Base-by-base conservation (phyloP, 2,797 vertebrate genomes). In the Crocodylus rhombifer region DNA sequence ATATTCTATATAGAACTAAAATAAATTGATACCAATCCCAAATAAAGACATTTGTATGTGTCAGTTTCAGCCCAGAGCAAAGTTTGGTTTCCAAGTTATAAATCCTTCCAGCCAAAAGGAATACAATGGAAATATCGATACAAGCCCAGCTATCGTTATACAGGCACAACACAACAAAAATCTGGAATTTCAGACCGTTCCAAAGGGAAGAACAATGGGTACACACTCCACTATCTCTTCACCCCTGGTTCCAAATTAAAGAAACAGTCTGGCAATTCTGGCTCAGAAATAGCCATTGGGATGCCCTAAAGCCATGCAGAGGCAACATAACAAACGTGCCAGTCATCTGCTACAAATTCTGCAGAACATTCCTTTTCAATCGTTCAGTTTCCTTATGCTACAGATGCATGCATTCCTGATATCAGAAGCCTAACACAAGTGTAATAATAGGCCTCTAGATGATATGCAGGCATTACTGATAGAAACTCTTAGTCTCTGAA, bases 71-170 rank as follows among this genome's bases (percentile, higher is more conserved):
- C 56, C 51, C 15, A 90, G 63, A 81, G 57, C 58, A 69, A 57
- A 58, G 20, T 86, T 91, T 89, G 86, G 87, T 88, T 91, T 88
- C 86, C 23, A 71, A 58, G 15, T 33, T 57, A 56, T 18, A 93
- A 94, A 94, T 75, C n/a, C 80, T 76, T 82, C 30, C 9, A 2
- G 69, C 25, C 20, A 51, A 92, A 90, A 88, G 55, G 3, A 84
- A 7, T 0, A 0, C 18, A n/a, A 74, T 87, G 67, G 67, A 90
- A 92, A 79, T 62, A 65, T 84, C 16, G 64, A 33, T 75, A 87
- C 60, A 62, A 61, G 42, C 91, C 88, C 81, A 85, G 36, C 30
- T 65, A 17, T 1, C 86, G 51, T 16, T 96, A 58, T 90, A 64
- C 80, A 83, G 94, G 79, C 64, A 86, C 8, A 81, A 74, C 77